Evolutionary conservation across 2,113 vertebrate species (phyloP).

Genomic region (Periophthalmodon schlosseri): DNA sequence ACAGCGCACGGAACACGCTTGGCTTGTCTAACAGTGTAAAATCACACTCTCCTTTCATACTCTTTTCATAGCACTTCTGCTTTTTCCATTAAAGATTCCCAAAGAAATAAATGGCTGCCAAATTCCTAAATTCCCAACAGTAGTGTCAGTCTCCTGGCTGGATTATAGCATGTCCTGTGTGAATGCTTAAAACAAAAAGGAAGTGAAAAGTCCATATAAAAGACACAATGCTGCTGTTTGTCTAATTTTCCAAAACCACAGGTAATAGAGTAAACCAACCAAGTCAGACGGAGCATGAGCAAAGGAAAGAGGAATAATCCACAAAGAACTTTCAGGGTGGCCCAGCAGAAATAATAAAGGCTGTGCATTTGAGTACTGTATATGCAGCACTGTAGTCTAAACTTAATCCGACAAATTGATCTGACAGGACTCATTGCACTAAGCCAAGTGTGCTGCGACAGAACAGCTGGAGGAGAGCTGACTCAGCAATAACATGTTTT

Average conservation of each 20-base stretch:
- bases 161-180: conserved; percentile 40
- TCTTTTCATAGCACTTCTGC: conserved; percentile 56
- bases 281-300: conserved; percentile 30
- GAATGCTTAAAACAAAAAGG: conserved; percentile 33
- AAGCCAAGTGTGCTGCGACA: conserved; percentile 15
- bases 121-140: conserved; percentile 63
- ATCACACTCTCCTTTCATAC: conserved; percentile 57
- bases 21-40: conserved; percentile 61
- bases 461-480: conserved; percentile 29
- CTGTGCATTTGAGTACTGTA: conserved; percentile 21
- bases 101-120: conserved; percentile 58
- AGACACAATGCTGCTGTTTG: conserved; percentile 52
- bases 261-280: conserved; percentile 14
- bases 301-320: conserved; percentile 35
- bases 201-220: conserved; percentile 37
- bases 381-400: background rate
- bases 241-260: conserved; percentile 64
- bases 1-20: conserved; percentile 65
- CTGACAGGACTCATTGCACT: conserved; percentile 14
- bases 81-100: conserved; percentile 70
- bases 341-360: conserved; percentile 18
- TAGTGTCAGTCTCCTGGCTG: conserved; percentile 48
- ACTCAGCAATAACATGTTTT: conserved; percentile 13
- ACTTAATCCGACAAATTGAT: background rate
- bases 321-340: conserved; percentile 49